Percentiles rank a stretch among this genome's conserved stretches.
phyloP scores from a whole-genome alignment of 2,113 vertebrate species.

The Chascanopsetta lugubris region DNA sequence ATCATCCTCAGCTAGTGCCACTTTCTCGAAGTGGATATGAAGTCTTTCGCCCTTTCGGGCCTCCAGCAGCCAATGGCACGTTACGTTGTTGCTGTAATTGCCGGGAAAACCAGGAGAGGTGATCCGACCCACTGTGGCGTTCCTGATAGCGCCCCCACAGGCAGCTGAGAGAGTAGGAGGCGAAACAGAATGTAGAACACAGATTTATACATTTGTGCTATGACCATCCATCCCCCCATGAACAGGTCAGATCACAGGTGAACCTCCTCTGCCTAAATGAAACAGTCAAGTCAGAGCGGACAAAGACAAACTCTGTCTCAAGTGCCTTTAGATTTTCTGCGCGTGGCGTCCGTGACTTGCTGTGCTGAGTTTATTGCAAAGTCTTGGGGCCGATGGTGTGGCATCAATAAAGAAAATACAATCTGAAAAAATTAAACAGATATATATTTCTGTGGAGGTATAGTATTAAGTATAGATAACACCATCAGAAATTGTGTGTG shows the following conservation, averaged over 20 bases:
- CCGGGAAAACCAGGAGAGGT: conserved; percentile 90
- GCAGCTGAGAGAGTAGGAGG: conserved; percentile 75
- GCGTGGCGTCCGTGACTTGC: too few relatives aligned
- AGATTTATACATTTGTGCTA: not conserved
- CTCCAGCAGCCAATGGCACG: conserved; percentile 93
- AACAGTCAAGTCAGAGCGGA: not conserved
- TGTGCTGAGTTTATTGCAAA: too few relatives aligned
- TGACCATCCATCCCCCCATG: not conserved
- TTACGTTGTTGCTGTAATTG: conserved; percentile 97
- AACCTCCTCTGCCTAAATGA: not conserved
- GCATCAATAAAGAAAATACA: too few relatives aligned
- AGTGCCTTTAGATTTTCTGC: too few relatives aligned
- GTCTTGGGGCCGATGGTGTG: too few relatives aligned
- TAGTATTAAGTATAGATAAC: too few relatives aligned
- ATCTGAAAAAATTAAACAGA: too few relatives aligned
- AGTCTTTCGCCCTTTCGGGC: conserved; percentile 84
- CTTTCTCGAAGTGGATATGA: conserved; percentile 95
- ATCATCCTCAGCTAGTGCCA: conserved; percentile 92
- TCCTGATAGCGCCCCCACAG: conserved; percentile 87
- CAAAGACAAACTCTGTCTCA: too few relatives aligned
- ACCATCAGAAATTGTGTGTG: too few relatives aligned
- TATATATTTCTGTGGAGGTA: too few relatives aligned
- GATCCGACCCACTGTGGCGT: conserved; percentile 87
- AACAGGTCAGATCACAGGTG: not conserved
- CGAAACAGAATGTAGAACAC: not conserved